These are phyloP conservation scores for Scaptomyza tumidula DNA, from an alignment of 2,888 invertebrate genomes.

Conservation along the genomic window DNA sequence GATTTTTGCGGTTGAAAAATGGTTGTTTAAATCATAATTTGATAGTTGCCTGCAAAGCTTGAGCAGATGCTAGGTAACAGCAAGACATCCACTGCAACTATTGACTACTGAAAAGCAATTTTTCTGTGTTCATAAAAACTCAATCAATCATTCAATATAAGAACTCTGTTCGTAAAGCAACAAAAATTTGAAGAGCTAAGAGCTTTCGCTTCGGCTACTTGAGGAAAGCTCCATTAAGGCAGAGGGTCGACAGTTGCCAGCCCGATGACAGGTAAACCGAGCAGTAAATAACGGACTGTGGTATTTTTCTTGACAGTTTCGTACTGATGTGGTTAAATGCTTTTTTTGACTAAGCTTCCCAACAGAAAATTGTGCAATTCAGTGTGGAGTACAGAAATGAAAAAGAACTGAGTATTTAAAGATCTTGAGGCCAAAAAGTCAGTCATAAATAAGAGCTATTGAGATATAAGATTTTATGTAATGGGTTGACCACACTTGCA, in stretches of 20 bases:
- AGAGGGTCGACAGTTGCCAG: conserved; percentile 36
- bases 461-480: no score
- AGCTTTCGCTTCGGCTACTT: conserved; percentile 17
- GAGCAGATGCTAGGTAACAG: background rate
- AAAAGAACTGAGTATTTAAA: background rate
- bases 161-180: background rate
- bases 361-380: background rate
- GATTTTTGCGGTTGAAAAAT: background rate
- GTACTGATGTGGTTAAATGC: no score
- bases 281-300: conserved; percentile 34
- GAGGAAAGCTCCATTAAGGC: conserved; percentile 26
- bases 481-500: no score
- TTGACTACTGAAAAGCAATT: conserved; percentile 46
- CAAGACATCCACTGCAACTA: background rate
- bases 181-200: conserved; percentile 10
- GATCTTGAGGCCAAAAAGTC: background rate
- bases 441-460: no score
- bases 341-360: no score
- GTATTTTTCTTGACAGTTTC: no score
- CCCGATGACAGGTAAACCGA: conserved; percentile 40
- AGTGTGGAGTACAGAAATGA: background rate
- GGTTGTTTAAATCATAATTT: background rate
- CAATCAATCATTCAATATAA: conserved; percentile 68
- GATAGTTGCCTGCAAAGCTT: no score
- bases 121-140: conserved; percentile 60